Base-by-base conservation (phyloP, 2,113 vertebrate species). In the Eulemur rufifrons region DNA sequence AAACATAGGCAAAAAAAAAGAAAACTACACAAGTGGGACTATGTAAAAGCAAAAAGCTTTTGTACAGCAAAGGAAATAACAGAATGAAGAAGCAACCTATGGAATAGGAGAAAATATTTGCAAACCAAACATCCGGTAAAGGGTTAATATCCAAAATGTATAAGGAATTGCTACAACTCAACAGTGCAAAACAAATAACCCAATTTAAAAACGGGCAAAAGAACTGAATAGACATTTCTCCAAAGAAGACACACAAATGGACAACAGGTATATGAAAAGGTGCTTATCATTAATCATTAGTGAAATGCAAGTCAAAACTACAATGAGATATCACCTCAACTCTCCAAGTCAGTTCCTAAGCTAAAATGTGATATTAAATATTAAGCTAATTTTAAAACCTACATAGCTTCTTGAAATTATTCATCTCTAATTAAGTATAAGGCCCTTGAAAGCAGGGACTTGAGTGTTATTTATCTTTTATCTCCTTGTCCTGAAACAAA, bases 331-430 rank as follows among this genome's bases (percentile, higher is more conserved):
- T 17, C 20, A 63, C 6, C 47, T 54, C 34, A 92, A 95, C 27
- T 87, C 52, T 86, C 63, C 71, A 59, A 87, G 61, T 91, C 59
- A 91, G 29, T 77, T 91, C 25, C 82, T 95, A 86, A 66, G 10
- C 20, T 86, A 93, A 83, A 95, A 91, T 64, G 20, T 86, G 52
- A 56, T 56, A 56, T 56, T 56, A 21, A 56, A 88, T 45, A 73
- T 37, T 71, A 84, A 86, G 37, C 34, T 94, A 87, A 95, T 95
- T 93, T 91, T 91, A 84, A 89, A 81, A 95, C 50, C 64, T 68
- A 69, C 6, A 37, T 74, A 92, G 92, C n/a, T 94, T 52, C 50
- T 85, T 94, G 17, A 77, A 94, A 85, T 52, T 76, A 84, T 15
- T 91, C 9, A 83, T 90, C 63, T 92, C 63, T 29, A 82, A 27